These are phyloP conservation scores for Drosophila erecta DNA, from an alignment of 1,140 invertebrate genomes.

Conservation along the genomic window DNA sequence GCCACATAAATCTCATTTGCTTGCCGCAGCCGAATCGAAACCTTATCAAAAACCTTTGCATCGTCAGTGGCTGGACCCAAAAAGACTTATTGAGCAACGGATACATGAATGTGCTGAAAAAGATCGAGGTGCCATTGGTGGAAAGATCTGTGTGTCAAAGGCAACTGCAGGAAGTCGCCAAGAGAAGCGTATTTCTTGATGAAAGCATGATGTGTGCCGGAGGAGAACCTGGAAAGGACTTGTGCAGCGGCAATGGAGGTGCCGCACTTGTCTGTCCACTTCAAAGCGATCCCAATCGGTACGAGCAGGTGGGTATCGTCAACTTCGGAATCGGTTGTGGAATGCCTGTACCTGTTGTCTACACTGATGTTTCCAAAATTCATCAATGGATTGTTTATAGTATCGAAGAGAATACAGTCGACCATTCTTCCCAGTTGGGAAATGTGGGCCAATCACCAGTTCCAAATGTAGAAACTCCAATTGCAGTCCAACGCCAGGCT, in stretches of 20 bases:
- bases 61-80: conserved; percentile 93
- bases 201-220: conserved; percentile 86
- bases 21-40: conserved; percentile 73
- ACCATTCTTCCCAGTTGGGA: not conserved
- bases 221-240: conserved; percentile 90
- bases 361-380: conserved; percentile 89
- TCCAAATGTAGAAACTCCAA: too few species aligned
- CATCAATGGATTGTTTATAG: not conserved
- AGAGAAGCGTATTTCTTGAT: conserved; percentile 84
- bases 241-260: conserved; percentile 90
- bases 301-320: conserved; percentile 88
- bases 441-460: not conserved
- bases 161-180: conserved; percentile 57
- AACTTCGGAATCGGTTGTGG: conserved; percentile 88
- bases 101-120: conserved; percentile 88
- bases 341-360: conserved; percentile 89
- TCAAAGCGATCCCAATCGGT: conserved; percentile 84
- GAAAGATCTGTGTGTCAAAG: conserved; percentile 80
- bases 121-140: conserved; percentile 86
- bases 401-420: too few species aligned
- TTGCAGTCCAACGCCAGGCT: not conserved
- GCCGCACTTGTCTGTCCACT: conserved; percentile 89
- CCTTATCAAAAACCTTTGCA: conserved; percentile 86
- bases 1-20: conserved; percentile 89
- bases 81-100: conserved; percentile 87